phyloP scores from a whole-genome alignment of 2,113 vertebrate genomes.

The Nymphicus hollandicus region DNA sequence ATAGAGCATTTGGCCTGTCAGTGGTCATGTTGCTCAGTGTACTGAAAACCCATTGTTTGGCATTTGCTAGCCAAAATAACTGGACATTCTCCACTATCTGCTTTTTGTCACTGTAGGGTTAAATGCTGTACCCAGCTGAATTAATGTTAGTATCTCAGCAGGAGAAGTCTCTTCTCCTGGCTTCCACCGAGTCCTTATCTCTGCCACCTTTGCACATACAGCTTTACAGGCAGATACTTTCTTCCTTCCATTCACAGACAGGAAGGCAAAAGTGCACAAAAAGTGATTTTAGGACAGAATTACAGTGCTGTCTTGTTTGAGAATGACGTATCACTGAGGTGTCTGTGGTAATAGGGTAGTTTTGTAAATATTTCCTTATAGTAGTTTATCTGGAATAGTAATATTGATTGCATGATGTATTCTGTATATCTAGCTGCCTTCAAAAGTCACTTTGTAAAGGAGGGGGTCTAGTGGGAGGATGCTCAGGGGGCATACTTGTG shows the following conservation, averaged over 20 bases:
- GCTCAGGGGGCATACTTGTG: neutral
- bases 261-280: neutral
- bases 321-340: neutral
- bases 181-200: neutral
- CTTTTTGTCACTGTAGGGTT: neutral
- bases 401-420: neutral
- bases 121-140: neutral
- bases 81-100: neutral
- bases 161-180: neutral
- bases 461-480: neutral
- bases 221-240: neutral
- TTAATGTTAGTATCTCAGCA: neutral
- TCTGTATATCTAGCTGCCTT: neutral
- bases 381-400: neutral
- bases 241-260: rapidly evolving
- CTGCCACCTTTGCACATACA: neutral
- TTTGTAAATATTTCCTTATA: neutral
- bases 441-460: neutral
- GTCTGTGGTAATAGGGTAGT: neutral
- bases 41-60: neutral
- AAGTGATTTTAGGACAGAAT: neutral
- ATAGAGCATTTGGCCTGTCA: neutral
- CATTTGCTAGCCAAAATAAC: neutral
- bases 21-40: neutral
- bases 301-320: neutral